These are phyloP conservation scores for Nezara viridula DNA, from an alignment of 2,888 invertebrate species.

Conservation along the genomic window DNA sequence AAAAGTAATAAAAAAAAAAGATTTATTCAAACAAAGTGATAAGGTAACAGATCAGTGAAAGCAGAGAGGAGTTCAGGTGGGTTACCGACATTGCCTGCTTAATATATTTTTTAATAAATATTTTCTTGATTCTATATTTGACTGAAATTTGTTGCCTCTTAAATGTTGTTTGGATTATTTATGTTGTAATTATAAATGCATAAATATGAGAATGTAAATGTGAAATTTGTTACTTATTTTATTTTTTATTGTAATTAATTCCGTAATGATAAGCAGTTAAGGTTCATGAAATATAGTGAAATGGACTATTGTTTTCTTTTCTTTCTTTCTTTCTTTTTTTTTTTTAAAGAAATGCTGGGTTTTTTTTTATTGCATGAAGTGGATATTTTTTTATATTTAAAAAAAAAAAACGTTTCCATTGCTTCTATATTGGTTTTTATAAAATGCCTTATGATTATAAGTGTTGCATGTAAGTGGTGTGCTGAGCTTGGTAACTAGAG, in stretches of 20 bases:
- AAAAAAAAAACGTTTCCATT: neutral
- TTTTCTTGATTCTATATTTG: constrained; percentile 31
- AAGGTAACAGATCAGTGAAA: neutral
- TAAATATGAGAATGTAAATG: constrained; percentile 31
- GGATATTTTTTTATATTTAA: neutral
- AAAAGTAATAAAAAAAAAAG: neutral
- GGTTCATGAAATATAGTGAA: constrained; percentile 45
- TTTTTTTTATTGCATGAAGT: constrained; percentile 33
- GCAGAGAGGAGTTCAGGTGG: constrained; percentile 32
- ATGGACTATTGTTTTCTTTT: constrained; percentile 30
- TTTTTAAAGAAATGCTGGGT: constrained; percentile 7
- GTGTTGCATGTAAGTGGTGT: constrained; percentile 57
- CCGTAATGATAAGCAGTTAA: neutral
- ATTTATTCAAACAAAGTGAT: neutral
- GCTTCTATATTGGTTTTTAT: neutral
- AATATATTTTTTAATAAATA: neutral
- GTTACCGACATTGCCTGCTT: constrained; percentile 45
- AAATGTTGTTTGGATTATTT: constrained; percentile 40
- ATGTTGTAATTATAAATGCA: constrained; percentile 48
- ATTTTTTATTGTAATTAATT: neutral
- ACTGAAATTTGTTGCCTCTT: constrained; percentile 34
- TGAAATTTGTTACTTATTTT: constrained; percentile 21
- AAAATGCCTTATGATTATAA: constrained; percentile 34
- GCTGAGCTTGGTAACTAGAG: neutral
- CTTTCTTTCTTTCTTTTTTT: neutral